Base-by-base conservation (phyloP, 2,888 invertebrate species). In the Baccha elongata region DNA sequence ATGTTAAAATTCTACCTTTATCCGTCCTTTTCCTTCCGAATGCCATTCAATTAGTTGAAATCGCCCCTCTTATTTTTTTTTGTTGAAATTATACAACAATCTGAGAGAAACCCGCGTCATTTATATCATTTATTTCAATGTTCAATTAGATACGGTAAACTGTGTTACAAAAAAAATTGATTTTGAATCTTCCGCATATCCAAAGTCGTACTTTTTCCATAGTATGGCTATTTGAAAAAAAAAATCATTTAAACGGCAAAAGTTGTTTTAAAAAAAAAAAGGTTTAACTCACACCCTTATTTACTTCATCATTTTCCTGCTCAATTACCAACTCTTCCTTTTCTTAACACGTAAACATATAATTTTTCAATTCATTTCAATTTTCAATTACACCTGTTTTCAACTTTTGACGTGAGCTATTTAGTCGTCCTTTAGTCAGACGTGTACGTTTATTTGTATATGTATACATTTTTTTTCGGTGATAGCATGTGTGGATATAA, bases 351-450 rank as follows among this genome's bases (percentile, higher is more conserved):
- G 83, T 83, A 71, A 83, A 78, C 78, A 83, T 83, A 83, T 83
- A 83, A 83, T 83, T 83, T 83, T 83, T 72, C 83, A 83, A 83
- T 83, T 78, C 83, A 83, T 83, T 83, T 78, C 78, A 83, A 83
- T 78, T 83, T 83, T 78, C 83, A 83, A 83, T 78, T 78, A 83
- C 83, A 83, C 83, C 78, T 83, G 83, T 73, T 73, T 72, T 78
- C 78, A 76, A 68, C 68, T 72, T 81, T 73, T 83, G 83, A 78
- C 83, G 83, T 73, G 72, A 50, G 78, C 83, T 62, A 50, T 58
- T 69, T 73, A 69, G 58, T 80, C 73, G 79, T 73, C 62, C 68
- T 55, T 19, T 48, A 37, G 46, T 46, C 42, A 55, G 58, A 71
- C 50, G 53, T 50, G 37, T 64, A 15, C 1, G 7, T 32, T 44